These are phyloP conservation scores for Sus cebifrons DNA, from an alignment of 2,797 vertebrate genomes.

Conservation along the genomic window DNA sequence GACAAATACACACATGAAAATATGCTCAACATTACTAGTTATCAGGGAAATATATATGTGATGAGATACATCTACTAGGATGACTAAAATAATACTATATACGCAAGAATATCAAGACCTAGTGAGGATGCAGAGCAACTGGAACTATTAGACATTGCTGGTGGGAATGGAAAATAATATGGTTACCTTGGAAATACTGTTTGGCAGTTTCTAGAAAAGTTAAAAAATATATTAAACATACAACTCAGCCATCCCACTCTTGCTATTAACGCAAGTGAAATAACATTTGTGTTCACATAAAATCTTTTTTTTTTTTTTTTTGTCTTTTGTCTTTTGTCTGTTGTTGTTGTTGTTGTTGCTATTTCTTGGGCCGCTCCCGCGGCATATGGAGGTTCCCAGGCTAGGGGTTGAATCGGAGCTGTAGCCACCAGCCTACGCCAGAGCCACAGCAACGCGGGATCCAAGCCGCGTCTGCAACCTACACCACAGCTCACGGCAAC, in stretches of 20 bases:
- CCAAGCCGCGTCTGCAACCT: too few species aligned
- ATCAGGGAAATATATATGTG: neutral
- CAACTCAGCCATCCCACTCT: neutral
- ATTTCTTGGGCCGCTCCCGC: too few species aligned
- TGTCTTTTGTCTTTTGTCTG: too few species aligned
- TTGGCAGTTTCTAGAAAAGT: neutral
- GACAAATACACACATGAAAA: neutral
- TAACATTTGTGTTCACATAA: conserved; percentile 15
- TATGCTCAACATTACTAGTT: neutral
- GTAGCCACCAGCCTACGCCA: too few species aligned
- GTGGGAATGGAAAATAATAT: neutral
- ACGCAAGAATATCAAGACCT: neutral
- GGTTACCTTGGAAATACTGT: neutral
- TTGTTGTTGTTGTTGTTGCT: too few species aligned
- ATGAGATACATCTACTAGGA: neutral
- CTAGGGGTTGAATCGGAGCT: too few species aligned
- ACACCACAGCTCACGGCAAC: too few species aligned
- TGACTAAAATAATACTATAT: neutral
- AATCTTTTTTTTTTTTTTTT: neutral
- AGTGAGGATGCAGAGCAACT: neutral
- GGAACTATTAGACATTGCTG: neutral
- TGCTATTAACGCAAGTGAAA: neutral
- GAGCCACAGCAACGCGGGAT: too few species aligned
- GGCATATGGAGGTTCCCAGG: too few species aligned
- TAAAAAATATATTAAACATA: conserved; percentile 26